These are phyloP conservation scores for Remorina albescens DNA, from an alignment of 2,797 vertebrate species.

Conservation along the genomic window DNA sequence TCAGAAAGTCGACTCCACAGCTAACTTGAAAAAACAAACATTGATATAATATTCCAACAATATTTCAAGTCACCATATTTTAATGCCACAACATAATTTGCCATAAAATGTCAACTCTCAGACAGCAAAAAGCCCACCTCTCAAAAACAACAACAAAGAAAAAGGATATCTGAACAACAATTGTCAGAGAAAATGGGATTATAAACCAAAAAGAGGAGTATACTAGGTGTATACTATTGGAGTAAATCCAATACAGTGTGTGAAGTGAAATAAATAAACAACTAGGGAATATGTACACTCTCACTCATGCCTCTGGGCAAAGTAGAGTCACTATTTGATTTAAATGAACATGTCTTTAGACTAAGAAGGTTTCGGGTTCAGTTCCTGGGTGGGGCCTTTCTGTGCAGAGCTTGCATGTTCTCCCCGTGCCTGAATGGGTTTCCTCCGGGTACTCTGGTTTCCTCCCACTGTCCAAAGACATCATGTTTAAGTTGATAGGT, in stretches of 20 bases:
- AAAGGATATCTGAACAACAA: not conserved
- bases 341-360: no score
- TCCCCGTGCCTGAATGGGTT: no score
- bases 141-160: not conserved
- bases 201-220: constrained; percentile 17
- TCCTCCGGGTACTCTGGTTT: no score
- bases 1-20: constrained; percentile 37
- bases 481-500: no score
- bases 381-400: no score
- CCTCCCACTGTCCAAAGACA: no score
- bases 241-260: constrained; percentile 1
- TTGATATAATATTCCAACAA: constrained; percentile 34
- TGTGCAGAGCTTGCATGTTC: no score
- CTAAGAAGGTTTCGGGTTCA: no score
- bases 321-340: no score
- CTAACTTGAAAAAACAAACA: constrained; percentile 35
- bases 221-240: not conserved
- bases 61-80: no score
- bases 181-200: constrained; percentile 21
- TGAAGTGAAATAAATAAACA: not conserved
- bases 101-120: constrained; percentile 15
- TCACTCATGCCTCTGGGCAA: no score
- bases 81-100: constrained; percentile 29
- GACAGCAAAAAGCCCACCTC: not conserved
- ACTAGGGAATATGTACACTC: not conserved